phyloP scores from a whole-genome alignment of 2,888 invertebrate genomes.

The Hydrotaea cyrtoneurina region DNA sequence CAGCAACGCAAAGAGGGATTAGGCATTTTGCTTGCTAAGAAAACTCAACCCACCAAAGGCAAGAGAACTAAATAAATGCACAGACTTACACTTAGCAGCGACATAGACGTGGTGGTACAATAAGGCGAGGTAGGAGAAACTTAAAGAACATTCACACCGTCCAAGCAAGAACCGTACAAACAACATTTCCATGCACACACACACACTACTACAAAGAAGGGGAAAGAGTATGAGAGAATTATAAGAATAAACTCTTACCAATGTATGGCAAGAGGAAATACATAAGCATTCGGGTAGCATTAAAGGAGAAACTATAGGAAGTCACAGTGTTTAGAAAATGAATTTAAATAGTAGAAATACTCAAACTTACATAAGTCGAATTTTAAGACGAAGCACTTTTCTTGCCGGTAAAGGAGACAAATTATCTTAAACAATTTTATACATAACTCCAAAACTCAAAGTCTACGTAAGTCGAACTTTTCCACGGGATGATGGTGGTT shows the following conservation, averaged over 20 bases:
- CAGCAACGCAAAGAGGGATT: constrained; percentile 19
- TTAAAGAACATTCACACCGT: background rate
- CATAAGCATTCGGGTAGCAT: background rate
- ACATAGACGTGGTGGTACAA: background rate
- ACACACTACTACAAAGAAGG: background rate
- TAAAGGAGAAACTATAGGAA: background rate
- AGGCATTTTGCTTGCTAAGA: constrained; percentile 64
- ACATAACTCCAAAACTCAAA: too few species aligned
- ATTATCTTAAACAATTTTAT: too few species aligned
- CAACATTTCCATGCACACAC: background rate
- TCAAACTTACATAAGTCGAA: too few species aligned
- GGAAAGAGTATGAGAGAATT: background rate
- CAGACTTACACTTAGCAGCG: too few species aligned
- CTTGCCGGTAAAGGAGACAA: too few species aligned
- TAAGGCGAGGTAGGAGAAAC: background rate
- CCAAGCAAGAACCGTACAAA: background rate
- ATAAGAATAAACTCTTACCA: constrained; percentile 58
- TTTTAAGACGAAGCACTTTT: too few species aligned
- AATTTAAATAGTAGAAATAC: too few species aligned
- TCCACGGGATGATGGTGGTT: too few species aligned
- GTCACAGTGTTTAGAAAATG: background rate
- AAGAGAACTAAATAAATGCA: background rate
- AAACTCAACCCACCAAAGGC: constrained; percentile 71
- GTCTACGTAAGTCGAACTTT: too few species aligned
- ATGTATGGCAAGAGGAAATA: background rate